These are phyloP conservation scores for Coboldia fuscipes DNA, from an alignment of 1,140 invertebrate genomes.

Conservation along the genomic window DNA sequence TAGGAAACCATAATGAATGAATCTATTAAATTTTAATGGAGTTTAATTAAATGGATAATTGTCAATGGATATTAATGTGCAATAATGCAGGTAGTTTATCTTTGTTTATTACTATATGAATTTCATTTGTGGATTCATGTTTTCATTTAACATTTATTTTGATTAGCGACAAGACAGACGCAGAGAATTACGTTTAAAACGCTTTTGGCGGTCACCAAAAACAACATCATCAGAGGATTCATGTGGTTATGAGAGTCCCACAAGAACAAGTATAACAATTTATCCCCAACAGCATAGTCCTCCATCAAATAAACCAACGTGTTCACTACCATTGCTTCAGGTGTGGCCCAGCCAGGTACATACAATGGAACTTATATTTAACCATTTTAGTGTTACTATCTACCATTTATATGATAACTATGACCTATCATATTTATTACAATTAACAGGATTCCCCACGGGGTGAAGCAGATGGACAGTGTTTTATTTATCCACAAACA, in stretches of 20 bases:
- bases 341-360: constrained; percentile 34
- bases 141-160: too few relatives aligned
- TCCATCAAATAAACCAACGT: constrained; percentile 20
- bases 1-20: too few relatives aligned
- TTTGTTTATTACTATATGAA: too few relatives aligned
- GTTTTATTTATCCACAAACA: constrained; percentile 34
- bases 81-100: too few relatives aligned
- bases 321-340: constrained; percentile 36
- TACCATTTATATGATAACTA: constrained; percentile 6
- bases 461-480: constrained; percentile 41
- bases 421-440: too few relatives aligned
- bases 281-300: background rate
- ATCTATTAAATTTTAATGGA: too few relatives aligned
- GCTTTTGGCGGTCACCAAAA: constrained; percentile 24
- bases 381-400: constrained; percentile 10
- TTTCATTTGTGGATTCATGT: too few relatives aligned
- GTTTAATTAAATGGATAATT: too few relatives aligned
- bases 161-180: constrained; percentile 26
- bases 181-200: constrained; percentile 23
- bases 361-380: constrained; percentile 5
- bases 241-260: constrained; percentile 20
- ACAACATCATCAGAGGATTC: constrained; percentile 21
- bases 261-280: constrained; percentile 10
- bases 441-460: constrained; percentile 41
- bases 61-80: too few relatives aligned